Base-by-base conservation (phyloP, 2,113 vertebrate genomes). In the Hucho hucho region DNA sequence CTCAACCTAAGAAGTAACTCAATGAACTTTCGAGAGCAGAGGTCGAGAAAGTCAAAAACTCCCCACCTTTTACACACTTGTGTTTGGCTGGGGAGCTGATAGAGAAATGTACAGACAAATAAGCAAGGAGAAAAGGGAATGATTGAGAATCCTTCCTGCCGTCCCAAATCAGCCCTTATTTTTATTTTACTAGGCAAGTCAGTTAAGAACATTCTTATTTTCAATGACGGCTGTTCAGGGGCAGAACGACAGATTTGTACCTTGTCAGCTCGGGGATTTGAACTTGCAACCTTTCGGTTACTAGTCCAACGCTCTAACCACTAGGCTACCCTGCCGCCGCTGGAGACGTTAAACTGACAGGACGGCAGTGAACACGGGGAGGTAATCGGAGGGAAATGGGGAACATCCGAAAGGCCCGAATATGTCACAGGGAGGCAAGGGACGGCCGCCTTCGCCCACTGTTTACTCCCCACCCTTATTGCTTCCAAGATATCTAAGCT, bases 1-100 rank as follows among this genome's bases (percentile, higher is more conserved):
- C 72, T 76, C 85, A 77, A 79, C 83, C 86, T 81, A 77, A 46
- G 53, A 80, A 87, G 79, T 11, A 43, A 43, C 6, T 64, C 63
- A 14, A 29, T 56, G 64, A 87, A 83, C 72, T 85, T 87, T 72
- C 70, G 18, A 43, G 18, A 53, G 49, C 49, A 4, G 49, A 53
- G 3, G 12, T 14, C 14, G 16, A 11, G 37, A 11, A 43, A 11
- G 9, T 43, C 2, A 43, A 43, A 43, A n/a, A 69, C 80, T 59
- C 13, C 22, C 53, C 29, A 9, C 49, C 64, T 37, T 70, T 18
- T 32, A 63, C 32, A 22, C 78, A 73, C 64, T 25, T 9, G 25
- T 13, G 25, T 37, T 37, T 1, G 7, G 37, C 47, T 49, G 2
- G 47, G 47, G 47, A 49, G 47, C 47, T 49, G 16, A 14, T 53